Conservation (phyloP, 2,888 invertebrate species). For the Leptinotarsa rubiginosa region DNA sequence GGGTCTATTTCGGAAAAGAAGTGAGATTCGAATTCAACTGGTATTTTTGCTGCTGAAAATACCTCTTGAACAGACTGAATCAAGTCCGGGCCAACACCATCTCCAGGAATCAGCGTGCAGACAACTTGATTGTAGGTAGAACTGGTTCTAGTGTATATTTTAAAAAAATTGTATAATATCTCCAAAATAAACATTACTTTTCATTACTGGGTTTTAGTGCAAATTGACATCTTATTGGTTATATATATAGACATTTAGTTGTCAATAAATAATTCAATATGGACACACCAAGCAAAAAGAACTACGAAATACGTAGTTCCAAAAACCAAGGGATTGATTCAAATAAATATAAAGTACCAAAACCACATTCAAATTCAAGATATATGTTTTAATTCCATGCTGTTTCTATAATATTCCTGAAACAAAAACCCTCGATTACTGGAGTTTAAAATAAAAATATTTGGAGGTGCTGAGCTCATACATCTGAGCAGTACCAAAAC, state of each 20-base stretch:
- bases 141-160: not conserved
- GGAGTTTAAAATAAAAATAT: too few relatives aligned
- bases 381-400: too few relatives aligned
- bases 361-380: too few relatives aligned
- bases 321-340: too few relatives aligned
- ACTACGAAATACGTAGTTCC: too few relatives aligned
- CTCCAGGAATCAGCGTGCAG: constrained; percentile 20
- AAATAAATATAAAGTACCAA: too few relatives aligned
- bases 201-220: not conserved
- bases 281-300: not conserved
- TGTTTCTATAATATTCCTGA: too few relatives aligned
- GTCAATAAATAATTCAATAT: not conserved
- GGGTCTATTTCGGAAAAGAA: constrained; percentile 18
- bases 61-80: constrained; percentile 3
- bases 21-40: constrained; percentile 17
- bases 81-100: constrained; percentile 22
- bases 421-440: too few relatives aligned
- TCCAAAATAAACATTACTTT: not conserved
- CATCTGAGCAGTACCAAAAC: too few relatives aligned
- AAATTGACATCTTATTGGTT: not conserved
- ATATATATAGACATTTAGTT: not conserved
- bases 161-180: not conserved
- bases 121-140: not conserved
- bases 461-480: too few relatives aligned
- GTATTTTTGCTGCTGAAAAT: constrained; percentile 14